These are phyloP conservation scores for Zosterops hypoxanthus DNA, from an alignment of 2,113 vertebrate species.

Conservation along the genomic window DNA sequence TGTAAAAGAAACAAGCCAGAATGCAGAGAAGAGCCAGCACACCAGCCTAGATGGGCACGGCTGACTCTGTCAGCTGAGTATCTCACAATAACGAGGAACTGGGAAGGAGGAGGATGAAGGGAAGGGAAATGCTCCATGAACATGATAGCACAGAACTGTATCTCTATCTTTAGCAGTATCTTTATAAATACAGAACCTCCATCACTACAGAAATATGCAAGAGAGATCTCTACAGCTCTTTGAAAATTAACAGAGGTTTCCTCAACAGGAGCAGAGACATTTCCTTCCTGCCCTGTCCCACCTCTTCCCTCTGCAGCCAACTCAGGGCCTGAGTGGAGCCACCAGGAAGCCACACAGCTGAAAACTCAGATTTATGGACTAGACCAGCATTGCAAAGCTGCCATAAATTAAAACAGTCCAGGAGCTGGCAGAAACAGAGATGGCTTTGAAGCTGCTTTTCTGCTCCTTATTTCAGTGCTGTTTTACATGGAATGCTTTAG, in stretches of 20 bases:
- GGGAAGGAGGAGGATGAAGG: background rate
- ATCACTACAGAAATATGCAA: background rate
- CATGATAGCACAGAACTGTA: background rate
- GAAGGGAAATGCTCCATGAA: background rate
- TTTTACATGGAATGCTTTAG: background rate
- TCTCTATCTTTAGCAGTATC: background rate
- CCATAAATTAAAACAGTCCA: background rate
- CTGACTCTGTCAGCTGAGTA: background rate
- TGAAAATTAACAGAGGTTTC: background rate
- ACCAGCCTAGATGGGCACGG: background rate
- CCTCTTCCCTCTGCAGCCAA: background rate
- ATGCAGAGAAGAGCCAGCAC: background rate
- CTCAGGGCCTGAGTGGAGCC: background rate
- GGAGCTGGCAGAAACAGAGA: background rate
- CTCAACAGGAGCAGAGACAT: background rate
- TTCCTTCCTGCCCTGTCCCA: background rate
- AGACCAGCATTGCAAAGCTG: background rate
- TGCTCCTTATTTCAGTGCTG: background rate
- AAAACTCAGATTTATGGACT: background rate
- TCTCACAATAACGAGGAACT: background rate
- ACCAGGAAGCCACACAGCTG: background rate
- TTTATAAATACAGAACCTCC: background rate
- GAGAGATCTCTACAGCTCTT: background rate
- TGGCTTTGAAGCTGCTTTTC: background rate
- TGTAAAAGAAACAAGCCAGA: background rate